Evolutionary conservation across 2,797 vertebrate genomes (phyloP).

Genomic region (Psittacula derbiana): DNA sequence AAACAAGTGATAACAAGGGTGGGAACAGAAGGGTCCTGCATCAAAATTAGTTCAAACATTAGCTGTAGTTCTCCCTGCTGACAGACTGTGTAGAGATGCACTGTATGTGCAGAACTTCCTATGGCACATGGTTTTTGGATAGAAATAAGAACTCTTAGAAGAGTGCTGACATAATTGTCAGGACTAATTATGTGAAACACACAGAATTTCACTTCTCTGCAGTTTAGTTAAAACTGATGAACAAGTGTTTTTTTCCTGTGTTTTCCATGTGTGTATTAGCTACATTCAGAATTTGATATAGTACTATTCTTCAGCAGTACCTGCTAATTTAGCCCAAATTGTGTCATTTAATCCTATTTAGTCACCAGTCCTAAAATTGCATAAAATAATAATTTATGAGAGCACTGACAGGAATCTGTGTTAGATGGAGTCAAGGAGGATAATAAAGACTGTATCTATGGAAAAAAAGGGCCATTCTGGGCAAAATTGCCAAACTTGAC

Average conservation of each 20-base stretch:
- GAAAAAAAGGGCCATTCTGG: conserved; percentile 44
- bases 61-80: not conserved
- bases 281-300: not conserved
- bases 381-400: conserved; percentile 33
- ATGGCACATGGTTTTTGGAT: not conserved
- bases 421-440: conserved; percentile 35
- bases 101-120: not conserved
- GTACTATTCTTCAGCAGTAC: not conserved
- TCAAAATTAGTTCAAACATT: not conserved
- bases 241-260: not conserved
- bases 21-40: not conserved
- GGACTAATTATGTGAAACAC: not conserved
- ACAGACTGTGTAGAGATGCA: not conserved
- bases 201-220: not conserved
- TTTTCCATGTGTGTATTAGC: not conserved
- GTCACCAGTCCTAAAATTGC: not conserved
- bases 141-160: not conserved
- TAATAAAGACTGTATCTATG: conserved; percentile 55
- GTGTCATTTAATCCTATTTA: not conserved
- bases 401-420: conserved; percentile 30
- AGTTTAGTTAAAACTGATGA: not conserved
- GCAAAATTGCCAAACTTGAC: conserved; percentile 60
- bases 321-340: conserved; percentile 10
- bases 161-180: not conserved
- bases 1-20: not conserved